Percentiles rank a stretch among this genome's conserved stretches.
Evolutionary conservation across 2,113 vertebrate species (phyloP).

Genomic region (Macrotis lagotis): DNA sequence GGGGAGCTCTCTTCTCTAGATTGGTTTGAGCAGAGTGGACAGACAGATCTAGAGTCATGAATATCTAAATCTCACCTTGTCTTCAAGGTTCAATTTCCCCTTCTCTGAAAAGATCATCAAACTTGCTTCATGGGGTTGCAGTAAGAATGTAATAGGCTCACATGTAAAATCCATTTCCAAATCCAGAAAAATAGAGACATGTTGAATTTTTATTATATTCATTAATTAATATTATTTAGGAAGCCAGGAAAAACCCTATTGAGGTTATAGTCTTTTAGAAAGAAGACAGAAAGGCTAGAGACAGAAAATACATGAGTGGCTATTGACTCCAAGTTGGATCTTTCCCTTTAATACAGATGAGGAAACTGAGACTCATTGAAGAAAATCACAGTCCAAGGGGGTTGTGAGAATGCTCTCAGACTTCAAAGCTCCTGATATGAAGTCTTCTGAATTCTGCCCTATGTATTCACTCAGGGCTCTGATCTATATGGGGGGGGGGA

Average conservation of each 20-base stretch:
- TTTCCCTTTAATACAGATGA: not conserved
- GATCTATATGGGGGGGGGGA: not conserved
- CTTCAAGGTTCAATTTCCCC: not conserved
- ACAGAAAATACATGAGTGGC: not conserved
- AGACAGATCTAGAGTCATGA: not conserved
- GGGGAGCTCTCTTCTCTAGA: not conserved
- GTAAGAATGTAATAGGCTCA: not conserved
- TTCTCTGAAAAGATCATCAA: not conserved
- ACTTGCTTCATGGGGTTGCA: not conserved
- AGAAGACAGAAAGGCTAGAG: not conserved
- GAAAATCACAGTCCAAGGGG: not conserved
- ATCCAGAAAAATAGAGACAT: not conserved
- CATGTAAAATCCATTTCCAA: not conserved
- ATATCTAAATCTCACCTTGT: not conserved
- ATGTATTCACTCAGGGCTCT: not conserved
- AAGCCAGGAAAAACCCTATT: not conserved
- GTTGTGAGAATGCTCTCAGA: not conserved
- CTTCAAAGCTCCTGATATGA: not conserved
- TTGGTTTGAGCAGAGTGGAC: not conserved
- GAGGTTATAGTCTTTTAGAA: not conserved
- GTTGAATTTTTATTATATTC: not conserved
- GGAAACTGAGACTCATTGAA: not conserved
- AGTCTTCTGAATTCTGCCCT: not conserved
- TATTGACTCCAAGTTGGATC: rapidly evolving
- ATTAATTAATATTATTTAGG: not conserved